Evolutionary conservation across 2,888 invertebrate species (phyloP).

Genomic region (Campoplex capitator): DNA sequence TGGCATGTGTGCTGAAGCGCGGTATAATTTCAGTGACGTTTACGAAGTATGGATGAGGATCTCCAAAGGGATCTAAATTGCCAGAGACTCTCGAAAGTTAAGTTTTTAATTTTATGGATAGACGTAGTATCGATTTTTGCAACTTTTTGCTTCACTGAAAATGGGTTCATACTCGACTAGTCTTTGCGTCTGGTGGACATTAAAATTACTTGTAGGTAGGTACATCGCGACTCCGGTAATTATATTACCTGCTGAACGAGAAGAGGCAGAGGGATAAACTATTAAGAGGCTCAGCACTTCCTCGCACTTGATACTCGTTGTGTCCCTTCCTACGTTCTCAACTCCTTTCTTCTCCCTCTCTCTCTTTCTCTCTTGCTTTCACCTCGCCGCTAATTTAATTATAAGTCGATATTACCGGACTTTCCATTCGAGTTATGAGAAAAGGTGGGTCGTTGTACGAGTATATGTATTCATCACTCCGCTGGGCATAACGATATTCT

Average conservation of each 20-base stretch:
- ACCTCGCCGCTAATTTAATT: slow-evolving; percentile 50
- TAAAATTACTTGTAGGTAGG: slow-evolving; percentile 67
- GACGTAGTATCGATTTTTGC: slow-evolving; percentile 36
- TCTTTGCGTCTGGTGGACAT: slow-evolving; percentile 52
- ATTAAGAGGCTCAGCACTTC: slow-evolving; percentile 42
- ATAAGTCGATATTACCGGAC: slow-evolving; percentile 54
- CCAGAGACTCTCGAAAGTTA: slow-evolving; percentile 59
- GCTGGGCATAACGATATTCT: slow-evolving; percentile 16
- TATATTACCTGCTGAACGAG: slow-evolving; percentile 51
- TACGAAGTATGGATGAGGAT: neutral
- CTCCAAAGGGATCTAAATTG: neutral
- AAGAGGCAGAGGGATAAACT: slow-evolving; percentile 14
- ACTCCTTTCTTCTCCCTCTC: neutral
- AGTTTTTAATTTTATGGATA: slow-evolving; percentile 24
- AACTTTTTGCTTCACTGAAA: neutral
- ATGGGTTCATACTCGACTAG: slow-evolving; percentile 12
- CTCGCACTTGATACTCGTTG: slow-evolving; percentile 2
- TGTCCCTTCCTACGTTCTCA: slow-evolving; percentile 29
- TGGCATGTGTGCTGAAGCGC: neutral
- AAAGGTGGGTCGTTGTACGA: slow-evolving; percentile 31
- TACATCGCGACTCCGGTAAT: slow-evolving; percentile 61
- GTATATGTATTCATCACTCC: slow-evolving; percentile 26
- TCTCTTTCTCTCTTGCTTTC: neutral
- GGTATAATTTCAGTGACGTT: neutral
- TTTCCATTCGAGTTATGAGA: slow-evolving; percentile 53